Conservation (phyloP, 2,888 invertebrate genomes). For the Patella caerulea region DNA sequence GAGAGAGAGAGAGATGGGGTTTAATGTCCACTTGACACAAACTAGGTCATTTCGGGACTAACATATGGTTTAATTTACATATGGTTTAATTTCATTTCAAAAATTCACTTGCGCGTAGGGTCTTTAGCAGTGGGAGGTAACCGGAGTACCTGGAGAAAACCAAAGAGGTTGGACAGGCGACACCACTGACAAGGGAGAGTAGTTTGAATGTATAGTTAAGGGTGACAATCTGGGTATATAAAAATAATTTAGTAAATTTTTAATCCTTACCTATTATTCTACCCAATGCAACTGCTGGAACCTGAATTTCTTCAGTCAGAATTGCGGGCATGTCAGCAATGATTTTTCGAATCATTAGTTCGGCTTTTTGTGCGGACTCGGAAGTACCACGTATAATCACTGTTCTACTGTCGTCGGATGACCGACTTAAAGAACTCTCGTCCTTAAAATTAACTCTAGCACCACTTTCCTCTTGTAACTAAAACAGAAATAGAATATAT, state of each 20-base stretch:
- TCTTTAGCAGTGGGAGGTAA: no score
- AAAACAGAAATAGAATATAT: neutral
- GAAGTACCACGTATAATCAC: conserved; percentile 82
- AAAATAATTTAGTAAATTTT: neutral
- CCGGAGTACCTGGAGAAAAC: no score
- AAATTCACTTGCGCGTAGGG: no score
- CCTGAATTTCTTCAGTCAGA: conserved; percentile 78
- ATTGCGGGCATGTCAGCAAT: conserved; percentile 80
- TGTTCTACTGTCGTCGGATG: conserved; percentile 74
- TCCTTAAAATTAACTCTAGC: conserved; percentile 76
- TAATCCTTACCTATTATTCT: conserved; percentile 78
- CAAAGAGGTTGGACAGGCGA: no score
- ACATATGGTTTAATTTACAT: no score
- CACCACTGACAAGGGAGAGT: no score
- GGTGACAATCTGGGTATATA: no score
- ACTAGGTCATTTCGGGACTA: no score
- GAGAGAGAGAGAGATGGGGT: no score
- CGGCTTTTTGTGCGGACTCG: conserved; percentile 81
- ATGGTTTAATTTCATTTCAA: no score
- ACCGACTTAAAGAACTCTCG: conserved; percentile 46
- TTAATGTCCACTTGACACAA: no score
- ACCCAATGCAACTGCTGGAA: conserved; percentile 79
- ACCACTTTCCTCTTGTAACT: conserved; percentile 81
- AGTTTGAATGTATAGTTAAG: no score
- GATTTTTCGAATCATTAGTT: conserved; percentile 79